These are phyloP conservation scores for Saguinus imperator DNA, from an alignment of 2,113 vertebrate genomes.

Conservation along the genomic window DNA sequence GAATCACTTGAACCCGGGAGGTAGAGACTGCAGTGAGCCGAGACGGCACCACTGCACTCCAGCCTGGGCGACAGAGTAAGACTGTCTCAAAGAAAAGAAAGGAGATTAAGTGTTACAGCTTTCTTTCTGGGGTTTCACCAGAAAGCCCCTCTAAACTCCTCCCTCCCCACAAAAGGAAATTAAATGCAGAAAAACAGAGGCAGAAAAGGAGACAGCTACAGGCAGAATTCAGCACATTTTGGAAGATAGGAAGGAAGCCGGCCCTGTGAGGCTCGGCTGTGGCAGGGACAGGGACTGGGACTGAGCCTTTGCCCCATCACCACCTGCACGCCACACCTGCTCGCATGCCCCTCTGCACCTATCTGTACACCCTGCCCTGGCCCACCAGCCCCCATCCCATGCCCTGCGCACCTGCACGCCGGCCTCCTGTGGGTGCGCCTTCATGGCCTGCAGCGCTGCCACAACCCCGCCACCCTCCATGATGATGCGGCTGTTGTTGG, in stretches of 20 bases:
- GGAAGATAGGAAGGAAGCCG: neutral
- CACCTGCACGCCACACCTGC: too few relatives aligned
- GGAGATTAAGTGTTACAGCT: too few relatives aligned
- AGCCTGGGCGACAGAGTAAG: too few relatives aligned
- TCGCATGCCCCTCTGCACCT: neutral
- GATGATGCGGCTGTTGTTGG: constrained; percentile 92
- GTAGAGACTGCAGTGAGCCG: too few relatives aligned
- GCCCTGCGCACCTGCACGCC: constrained; percentile 89
- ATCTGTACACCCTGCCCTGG: too few relatives aligned
- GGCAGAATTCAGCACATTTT: neutral
- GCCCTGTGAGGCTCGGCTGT: accelerated
- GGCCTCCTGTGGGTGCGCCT: constrained; percentile 84
- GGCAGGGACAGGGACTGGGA: neutral
- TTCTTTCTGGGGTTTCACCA: too few relatives aligned
- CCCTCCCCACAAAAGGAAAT: neutral
- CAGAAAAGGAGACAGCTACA: neutral
- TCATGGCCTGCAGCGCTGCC: constrained; percentile 94
- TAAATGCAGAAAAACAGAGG: neutral
- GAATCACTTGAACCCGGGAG: too few relatives aligned
- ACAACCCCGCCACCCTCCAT: constrained; percentile 92
- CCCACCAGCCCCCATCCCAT: neutral
- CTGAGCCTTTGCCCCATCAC: too few relatives aligned
- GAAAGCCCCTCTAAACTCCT: too few relatives aligned
- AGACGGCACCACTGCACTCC: too few relatives aligned
- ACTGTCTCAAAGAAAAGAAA: too few relatives aligned